Evolutionary conservation across 1,140 invertebrate species (phyloP), one percentile per base, ranked within the genome.

Genomic region (Argopecten irradians): DNA sequence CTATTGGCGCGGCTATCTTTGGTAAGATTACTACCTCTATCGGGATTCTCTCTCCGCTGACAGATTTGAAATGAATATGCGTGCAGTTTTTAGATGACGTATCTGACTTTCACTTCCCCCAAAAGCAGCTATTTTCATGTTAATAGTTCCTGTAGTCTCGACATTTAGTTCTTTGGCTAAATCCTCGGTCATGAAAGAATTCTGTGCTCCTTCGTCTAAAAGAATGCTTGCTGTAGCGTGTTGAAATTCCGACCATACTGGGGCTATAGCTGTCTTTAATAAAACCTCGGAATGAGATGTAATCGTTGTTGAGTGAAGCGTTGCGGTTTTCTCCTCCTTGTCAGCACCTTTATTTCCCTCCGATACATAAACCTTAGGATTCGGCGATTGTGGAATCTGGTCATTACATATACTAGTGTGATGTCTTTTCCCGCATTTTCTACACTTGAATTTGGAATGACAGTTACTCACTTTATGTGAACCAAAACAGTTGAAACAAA

Each of bases 181-280:
- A 39, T 89, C 34, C 34, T 84, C 32, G 8, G 89, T 89, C n/a
- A 89, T 87, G 86, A 87, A 89, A 16, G 89, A 87, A n/a, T 85
- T 84, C 22, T 84, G 39, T 28, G 84, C 34, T 46, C 85, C 71
- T 41, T 86, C 84, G 55, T 86, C 84, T 13, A 89, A n/a, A 1
- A 89, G 82, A 46, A 89, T 55, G 34, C 71, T 88, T 32, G 43
- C 84, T 16, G 36, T 34, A 28, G 34, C 8, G 13, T 32, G 34
- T 85, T 28, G 22, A 82, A 19, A 39, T 22, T 82, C 55, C 28
- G 19, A 46, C 85, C 39, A 86, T 32, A 86, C 41, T 14, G 85
- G 28, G 1, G 39, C 5, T 32, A 43, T 19, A 43, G 85, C 85
- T 5, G 85, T 86, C 43, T 86, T 86, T 22, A 86, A 43, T 9